Percentiles rank a stretch among this genome's conserved stretches.
These are phyloP conservation scores for Chrysina gloriosa DNA, from an alignment of 2,888 invertebrate genomes.

Conservation along the genomic window DNA sequence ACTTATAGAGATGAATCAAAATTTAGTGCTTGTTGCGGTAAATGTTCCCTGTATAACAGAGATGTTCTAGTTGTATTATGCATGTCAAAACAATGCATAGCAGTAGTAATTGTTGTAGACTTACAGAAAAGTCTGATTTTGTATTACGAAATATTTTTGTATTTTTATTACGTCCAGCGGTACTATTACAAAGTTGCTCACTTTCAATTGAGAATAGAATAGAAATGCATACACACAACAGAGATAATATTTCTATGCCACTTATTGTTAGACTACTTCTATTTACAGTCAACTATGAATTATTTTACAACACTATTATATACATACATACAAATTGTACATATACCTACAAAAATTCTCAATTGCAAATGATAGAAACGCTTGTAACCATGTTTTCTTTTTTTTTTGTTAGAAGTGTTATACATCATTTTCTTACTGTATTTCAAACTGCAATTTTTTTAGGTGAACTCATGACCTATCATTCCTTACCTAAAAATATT, in stretches of 20 bases:
- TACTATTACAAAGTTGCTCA: slow-evolving; percentile 3
- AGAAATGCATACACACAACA: no score
- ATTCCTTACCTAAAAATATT: slow-evolving; percentile 70
- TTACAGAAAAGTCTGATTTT: slow-evolving; percentile 49
- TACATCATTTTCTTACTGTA: slow-evolving; percentile 46
- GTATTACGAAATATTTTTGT: slow-evolving; percentile 42
- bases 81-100: slow-evolving; percentile 1
- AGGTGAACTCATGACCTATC: slow-evolving; percentile 73
- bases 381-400: slow-evolving; percentile 55
- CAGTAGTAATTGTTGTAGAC: not conserved
- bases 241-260: not conserved
- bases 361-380: slow-evolving; percentile 33
- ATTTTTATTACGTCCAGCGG: slow-evolving; percentile 30
- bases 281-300: no score
- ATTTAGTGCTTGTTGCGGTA: slow-evolving; percentile 15
- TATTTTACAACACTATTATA: not conserved
- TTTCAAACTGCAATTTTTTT: slow-evolving; percentile 61
- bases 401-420: slow-evolving; percentile 42
- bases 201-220: not conserved
- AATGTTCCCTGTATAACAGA: slow-evolving; percentile 1
- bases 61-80: not conserved
- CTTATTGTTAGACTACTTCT: no score
- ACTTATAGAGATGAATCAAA: slow-evolving; percentile 35
- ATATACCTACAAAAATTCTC: slow-evolving; percentile 19
- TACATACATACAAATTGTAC: not conserved